Evolutionary conservation across 2,113 vertebrate species (phyloP), one percentile per base, ranked within the genome.

Genomic region (Astatoreochromis straeleni): DNA sequence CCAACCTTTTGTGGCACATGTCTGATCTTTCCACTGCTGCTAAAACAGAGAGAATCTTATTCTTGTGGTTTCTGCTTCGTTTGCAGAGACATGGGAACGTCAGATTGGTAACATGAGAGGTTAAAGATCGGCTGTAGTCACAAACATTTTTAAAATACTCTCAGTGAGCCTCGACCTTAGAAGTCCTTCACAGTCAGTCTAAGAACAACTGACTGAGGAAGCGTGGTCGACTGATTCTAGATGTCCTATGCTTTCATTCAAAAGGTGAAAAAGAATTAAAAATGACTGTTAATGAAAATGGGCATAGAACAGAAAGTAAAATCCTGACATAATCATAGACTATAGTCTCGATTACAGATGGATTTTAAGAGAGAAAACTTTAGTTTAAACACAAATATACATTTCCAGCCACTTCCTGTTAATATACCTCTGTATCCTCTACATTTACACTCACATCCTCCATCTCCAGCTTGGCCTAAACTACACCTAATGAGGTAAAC

Each of bases 11-110:
- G 91, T 86, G 90, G 90, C 70, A 21, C 73, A 85, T 84, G 88
- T 89, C 89, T 91, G 82, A 91, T 94, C 86, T 92, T 94, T 86
- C 82, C 89, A 91, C 87, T 90, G 86, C 82, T 86, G 88, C 82
- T 70, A 19, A 83, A 93, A 89, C 19, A 60, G 45, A 75, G 31
- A 83, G 63, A 89, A 89, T 88, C 79, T 83, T 24, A 91, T 93
- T 93, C 83, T 92, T 84, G 92, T 91, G 93, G 91, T 89, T 93
- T 92, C 63, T 21, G 65, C 26, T 83, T 89, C 80, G 89, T 90
- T 38, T 85, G 87, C 4, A 6, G 78, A 38, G 55, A 54, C 60
- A 81, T 87, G 87, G 88, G 87, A 89, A 84, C 3, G 47, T 80
- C 55, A 80, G 49, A 88, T 91, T 2, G 7, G 47, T 26, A 45